phyloP scores from a whole-genome alignment of 2,113 vertebrate species.

The Sylvilagus bachmani region DNA sequence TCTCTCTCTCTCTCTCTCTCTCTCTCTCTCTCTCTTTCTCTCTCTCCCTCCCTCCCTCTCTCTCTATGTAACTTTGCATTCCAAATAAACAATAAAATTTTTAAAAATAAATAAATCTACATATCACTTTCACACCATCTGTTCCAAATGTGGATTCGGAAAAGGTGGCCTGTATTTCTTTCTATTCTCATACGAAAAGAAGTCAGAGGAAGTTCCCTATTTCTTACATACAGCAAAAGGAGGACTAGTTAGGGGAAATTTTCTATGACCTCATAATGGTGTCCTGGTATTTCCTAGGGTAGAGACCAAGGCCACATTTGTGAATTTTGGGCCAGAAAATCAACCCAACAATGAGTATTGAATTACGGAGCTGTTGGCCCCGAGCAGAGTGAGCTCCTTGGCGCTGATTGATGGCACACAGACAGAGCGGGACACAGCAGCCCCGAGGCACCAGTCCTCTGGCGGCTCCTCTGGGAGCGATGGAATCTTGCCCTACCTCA shows the following conservation, averaged over 20 bases:
- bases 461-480: not conserved
- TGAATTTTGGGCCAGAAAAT: slow-evolving; percentile 1
- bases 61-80: no score
- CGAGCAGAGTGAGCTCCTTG: not conserved
- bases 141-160: not conserved
- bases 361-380: not conserved
- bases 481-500: slow-evolving; percentile 37
- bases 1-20: no score
- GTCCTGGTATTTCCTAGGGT: not conserved
- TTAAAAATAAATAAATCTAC: no score
- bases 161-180: not conserved
- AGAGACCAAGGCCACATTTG: not conserved
- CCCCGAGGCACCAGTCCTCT: not conserved
- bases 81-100: no score
- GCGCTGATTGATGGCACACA: not conserved
- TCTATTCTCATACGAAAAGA: slow-evolving; percentile 19
- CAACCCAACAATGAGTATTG: not conserved
- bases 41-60: no score
- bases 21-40: no score
- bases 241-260: not conserved
- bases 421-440: not conserved
- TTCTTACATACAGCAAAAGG: not conserved
- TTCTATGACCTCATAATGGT: not conserved
- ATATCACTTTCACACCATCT: not conserved
- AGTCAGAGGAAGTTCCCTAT: not conserved